These are phyloP conservation scores for Epinotia demarniana DNA, from an alignment of 2,888 invertebrate species.

Conservation along the genomic window DNA sequence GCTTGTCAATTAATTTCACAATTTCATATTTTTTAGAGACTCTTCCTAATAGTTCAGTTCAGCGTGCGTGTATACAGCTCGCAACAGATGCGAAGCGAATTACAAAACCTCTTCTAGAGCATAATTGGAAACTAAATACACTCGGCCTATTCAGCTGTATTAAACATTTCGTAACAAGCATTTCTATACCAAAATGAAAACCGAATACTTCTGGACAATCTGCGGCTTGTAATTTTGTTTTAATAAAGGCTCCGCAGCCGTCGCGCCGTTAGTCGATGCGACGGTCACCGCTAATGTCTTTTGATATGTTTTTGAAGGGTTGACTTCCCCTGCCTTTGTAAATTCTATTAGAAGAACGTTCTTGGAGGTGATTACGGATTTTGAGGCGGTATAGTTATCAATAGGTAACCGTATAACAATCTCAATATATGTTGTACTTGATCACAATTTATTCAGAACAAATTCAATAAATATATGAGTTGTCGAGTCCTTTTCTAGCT, in stretches of 20 bases:
- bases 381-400: no score
- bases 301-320: slow-evolving; percentile 79
- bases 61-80: not conserved
- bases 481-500: not conserved
- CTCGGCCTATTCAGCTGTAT: not conserved
- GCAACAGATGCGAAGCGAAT: not conserved
- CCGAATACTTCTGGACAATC: slow-evolving; percentile 69
- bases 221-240: slow-evolving; percentile 82
- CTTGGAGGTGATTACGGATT: slow-evolving; percentile 13
- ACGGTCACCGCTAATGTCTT: slow-evolving; percentile 79
- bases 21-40: not conserved
- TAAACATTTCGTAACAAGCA: slow-evolving; percentile 21
- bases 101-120: not conserved
- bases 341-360: slow-evolving; percentile 36
- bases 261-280: slow-evolving; percentile 74
- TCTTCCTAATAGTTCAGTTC: not conserved
- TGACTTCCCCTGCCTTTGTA: slow-evolving; percentile 69
- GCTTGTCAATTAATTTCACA: not conserved
- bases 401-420: no score
- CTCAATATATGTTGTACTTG: no score
- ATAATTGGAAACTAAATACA: not conserved
- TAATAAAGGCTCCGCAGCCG: slow-evolving; percentile 82
- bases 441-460: no score
- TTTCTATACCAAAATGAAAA: slow-evolving; percentile 37
- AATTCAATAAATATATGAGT: not conserved